Evolutionary conservation across 2,888 invertebrate species (phyloP).

Genomic region (Drosophila rellima): DNA sequence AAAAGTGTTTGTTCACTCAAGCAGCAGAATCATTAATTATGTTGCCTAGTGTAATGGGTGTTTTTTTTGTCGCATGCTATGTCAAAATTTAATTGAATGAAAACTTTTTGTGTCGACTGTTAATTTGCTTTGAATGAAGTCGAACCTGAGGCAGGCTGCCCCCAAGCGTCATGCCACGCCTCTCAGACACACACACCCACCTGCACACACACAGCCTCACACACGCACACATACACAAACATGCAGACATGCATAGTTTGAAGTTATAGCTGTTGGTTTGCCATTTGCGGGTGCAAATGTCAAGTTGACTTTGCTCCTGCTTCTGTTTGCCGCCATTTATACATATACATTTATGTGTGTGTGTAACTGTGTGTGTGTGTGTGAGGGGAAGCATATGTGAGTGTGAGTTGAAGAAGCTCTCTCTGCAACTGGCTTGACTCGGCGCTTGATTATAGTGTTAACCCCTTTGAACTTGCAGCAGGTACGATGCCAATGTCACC

Average conservation of each 20-base stretch:
- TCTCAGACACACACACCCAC: neutral
- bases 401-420: conserved; percentile 2
- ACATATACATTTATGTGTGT: conserved; percentile 10
- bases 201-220: neutral
- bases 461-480: conserved; percentile 73
- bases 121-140: conserved; percentile 79
- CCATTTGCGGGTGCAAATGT: conserved; percentile 78
- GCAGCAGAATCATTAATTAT: neutral
- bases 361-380: conserved; percentile 24
- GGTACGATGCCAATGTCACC: conserved; percentile 60
- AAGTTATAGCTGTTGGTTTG: conserved; percentile 57
- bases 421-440: conserved; percentile 41
- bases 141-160: conserved; percentile 57
- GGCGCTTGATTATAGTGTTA: conserved; percentile 78
- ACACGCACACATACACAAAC: neutral
- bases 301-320: conserved; percentile 74
- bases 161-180: conserved; percentile 18
- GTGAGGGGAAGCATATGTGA: conserved; percentile 19
- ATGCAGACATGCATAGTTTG: conserved; percentile 47
- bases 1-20: neutral
- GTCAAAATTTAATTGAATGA: conserved; percentile 76
- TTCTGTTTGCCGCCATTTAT: conserved; percentile 52
- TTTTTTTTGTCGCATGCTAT: conserved; percentile 16
- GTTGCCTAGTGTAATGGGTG: conserved; percentile 26
- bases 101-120: conserved; percentile 75